Conservation (phyloP, 2,888 invertebrate species). For the Ligdia adustata region DNA sequence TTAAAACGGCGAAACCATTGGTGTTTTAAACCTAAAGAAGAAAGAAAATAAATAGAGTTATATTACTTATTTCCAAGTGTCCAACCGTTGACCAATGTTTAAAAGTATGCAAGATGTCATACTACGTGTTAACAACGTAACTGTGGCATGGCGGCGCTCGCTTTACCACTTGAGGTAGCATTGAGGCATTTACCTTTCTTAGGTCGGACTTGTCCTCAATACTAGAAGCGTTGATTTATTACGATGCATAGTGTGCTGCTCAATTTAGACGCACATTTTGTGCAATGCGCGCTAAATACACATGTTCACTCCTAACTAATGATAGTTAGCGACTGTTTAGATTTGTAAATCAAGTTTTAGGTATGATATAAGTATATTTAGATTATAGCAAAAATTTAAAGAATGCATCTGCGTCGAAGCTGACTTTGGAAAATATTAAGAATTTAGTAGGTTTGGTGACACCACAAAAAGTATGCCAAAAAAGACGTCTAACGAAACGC, state of each 20-base stretch:
- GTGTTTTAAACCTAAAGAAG: no score
- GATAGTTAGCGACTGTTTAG: background rate
- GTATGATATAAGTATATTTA: no score
- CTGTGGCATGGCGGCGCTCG: conserved; percentile 44
- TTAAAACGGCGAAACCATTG: no score
- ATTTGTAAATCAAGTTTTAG: no score
- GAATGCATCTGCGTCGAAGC: no score
- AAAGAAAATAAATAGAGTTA: no score
- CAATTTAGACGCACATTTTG: conserved; percentile 72
- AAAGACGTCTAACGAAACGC: no score
- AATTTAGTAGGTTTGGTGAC: no score
- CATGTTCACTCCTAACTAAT: background rate
- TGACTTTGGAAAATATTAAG: no score
- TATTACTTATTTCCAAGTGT: no score
- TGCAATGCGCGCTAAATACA: conserved; percentile 64
- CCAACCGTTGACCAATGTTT: background rate
- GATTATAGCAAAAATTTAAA: no score
- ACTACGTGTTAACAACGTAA: conserved; percentile 9
- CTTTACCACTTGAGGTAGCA: conserved; percentile 57
- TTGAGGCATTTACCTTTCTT: conserved; percentile 82
- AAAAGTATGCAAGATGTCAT: background rate
- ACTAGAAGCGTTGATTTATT: conserved; percentile 77
- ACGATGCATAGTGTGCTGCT: conserved; percentile 69
- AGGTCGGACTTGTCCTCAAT: conserved; percentile 80
- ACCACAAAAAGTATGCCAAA: no score